Base-by-base conservation (phyloP, 2,797 vertebrate species). In the Alfaro cultratus region DNA sequence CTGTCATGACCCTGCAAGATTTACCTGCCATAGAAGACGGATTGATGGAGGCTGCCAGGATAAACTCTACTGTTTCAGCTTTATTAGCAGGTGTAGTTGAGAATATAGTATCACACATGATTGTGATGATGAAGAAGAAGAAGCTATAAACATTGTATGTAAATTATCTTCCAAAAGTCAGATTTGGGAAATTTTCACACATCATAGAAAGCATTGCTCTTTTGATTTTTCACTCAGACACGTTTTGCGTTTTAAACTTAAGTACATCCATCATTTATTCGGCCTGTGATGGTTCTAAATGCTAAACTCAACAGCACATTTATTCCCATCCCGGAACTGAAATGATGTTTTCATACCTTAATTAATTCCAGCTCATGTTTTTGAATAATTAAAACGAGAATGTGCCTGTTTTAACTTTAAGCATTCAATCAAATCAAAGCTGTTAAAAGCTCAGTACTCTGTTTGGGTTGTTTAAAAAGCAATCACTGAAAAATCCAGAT, bases 291-390 rank as follows among this genome's bases (percentile, higher is more conserved):
- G 31, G 18, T 36, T 55, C 26, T 73, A 46, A 41, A 60, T 31
- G 31, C 73, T 34, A 49, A 81, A 21, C n/a, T 29, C 43, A 71
- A 5, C 49, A 55, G 21, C n/a, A 39, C 23, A 46, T 77, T 74
- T 34, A 43, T 21, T 46, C 18, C 21, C 36, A 43, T 21, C n/a
- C 5, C 12, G 6, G n/a, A 62, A 18, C 45, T 68, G 34, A 71
- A 75, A 60, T 46, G 1, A 64, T 49, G 23, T 64, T 79, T 71
- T 71, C 21, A 39, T 5, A 29, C 34, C 46, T 72, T 73, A 51
- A 67, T 77, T 73, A 77, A 77, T 73, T 55, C 41, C 31, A 57
- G 49, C 34, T 75, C 51, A 41, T 46, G 31, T 47, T 74, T 15
- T 70, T 47, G 49, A 67, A 18, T 75, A 41, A 31, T 6, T 75